Evolutionary conservation across 2,888 invertebrate species (phyloP), one percentile per base, ranked within the genome.

Genomic region (Nemoura dubitans): DNA sequence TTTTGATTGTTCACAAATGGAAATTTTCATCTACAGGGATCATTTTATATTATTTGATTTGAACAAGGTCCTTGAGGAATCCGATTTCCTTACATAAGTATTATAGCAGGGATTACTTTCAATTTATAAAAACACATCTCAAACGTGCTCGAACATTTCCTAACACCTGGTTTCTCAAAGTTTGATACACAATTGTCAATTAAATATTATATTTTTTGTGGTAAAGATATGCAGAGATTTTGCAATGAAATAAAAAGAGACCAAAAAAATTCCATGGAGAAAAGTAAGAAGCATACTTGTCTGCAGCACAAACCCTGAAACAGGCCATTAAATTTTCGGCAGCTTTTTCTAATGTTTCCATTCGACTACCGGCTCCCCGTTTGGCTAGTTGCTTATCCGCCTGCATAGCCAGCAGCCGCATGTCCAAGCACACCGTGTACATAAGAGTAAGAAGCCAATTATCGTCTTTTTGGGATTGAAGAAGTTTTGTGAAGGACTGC

Each of bases 361-460:
- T 88, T 16, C 91, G 89, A 91, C 92, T 89, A 87, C 90, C 89
- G 85, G 89, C 87, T 42, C 88, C 88, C 85, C 87, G 85, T 14
- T 90, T 91, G 10, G 90, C 90, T 76, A 93, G 92, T 85, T 92
- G 91, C 88, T 92, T 93, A 90, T 98, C 98, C 30, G 96, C 97
- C 91, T 95, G 94, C 88, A 96, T 94, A 0, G 97, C 97, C 86
- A 97, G 93, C n/a, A 96, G 93, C 86, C 99, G 93, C 77, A 99
- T 92, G 91, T 99, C 99, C 25, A 98, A 93, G 90, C 98, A 98
- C 21, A 97, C 94, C 0, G 95, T 94, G 90, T 97, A 97, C 96
- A 99, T 97, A 10, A 99, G 94, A 0, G 98, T 97, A n/a, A 99
- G 92, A 89, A 96, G 96, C 99, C 99, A 99, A 91, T 99, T 99